Base-by-base conservation (phyloP, 2,797 vertebrate species). In the Chelonia mydas region DNA sequence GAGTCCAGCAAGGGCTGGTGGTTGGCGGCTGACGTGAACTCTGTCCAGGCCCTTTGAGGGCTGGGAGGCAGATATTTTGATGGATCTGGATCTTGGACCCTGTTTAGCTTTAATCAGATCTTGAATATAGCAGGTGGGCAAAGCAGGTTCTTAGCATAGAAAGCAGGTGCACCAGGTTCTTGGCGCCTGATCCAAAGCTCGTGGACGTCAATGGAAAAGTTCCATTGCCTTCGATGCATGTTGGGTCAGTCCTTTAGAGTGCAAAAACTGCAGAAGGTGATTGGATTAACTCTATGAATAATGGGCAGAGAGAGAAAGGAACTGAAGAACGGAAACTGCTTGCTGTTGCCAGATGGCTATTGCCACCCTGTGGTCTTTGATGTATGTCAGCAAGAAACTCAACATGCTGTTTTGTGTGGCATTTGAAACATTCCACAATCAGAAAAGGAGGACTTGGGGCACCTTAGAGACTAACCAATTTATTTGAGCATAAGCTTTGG, bases 351-450 rank as follows among this genome's bases (percentile, higher is more conserved):
- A n/a, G 54, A 45, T 74, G 41, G 25, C 41, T 25, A 27, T 74
- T 11, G 23, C 12, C 33, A 6, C 19, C 3, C 1, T 25, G 2
- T 84, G 51, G 37, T 93, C 65, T 50, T 55, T 50, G 17, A 50
- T 37, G 12, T 91, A 3, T 33, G 19, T 89, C 50, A 81, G 17
- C 27, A 31, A 89, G 88, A 82, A 91, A 55, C 74, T 80, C 41
- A 51, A 11, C 0, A 0, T 37, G 6, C 19, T 59, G 21, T 12
- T 89, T 84, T 88, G 49, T 86, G 37, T 27, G 41, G 5, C 55
- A 3, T 1, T 0, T 3, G 45, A 80, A 10, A 41, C 59, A 50
- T 50, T 88, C 27, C 78, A 37, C 37, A 6, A 19, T 28, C 9
- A 33, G n/a, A 41, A 41, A 41, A 41, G 41, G 41, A 41, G 41